Evolutionary conservation across 2,797 vertebrate species (phyloP).

Genomic region (Pseudochaenichthys georgianus): DNA sequence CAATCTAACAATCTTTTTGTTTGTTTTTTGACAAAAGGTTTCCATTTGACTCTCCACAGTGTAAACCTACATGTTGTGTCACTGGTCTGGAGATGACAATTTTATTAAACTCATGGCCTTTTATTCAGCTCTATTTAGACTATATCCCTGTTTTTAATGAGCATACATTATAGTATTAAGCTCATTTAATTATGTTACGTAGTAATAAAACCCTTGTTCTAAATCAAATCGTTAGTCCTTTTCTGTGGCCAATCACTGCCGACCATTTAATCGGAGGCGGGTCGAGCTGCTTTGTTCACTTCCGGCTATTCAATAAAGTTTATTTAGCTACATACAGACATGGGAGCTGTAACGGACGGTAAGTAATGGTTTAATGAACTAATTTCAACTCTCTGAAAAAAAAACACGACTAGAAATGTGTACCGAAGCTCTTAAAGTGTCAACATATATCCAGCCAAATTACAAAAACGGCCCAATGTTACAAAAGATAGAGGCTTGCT

Average conservation of each 20-base stretch:
- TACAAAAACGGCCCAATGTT: neutral
- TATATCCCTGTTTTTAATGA: neutral
- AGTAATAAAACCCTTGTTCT: neutral
- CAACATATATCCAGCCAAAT: rapidly evolving
- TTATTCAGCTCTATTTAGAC: neutral
- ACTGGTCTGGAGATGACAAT: neutral
- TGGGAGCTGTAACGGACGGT: constrained; percentile 88
- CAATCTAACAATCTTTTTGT: neutral
- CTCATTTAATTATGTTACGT: neutral
- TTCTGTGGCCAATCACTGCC: constrained; percentile 54
- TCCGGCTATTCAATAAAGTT: constrained; percentile 70
- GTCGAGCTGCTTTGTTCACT: constrained; percentile 14
- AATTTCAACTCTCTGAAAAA: neutral
- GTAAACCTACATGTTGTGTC: neutral
- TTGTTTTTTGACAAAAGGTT: neutral
- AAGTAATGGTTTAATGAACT: constrained; percentile 26
- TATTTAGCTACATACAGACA: constrained; percentile 41
- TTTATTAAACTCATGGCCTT: neutral
- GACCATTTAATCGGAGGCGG: constrained; percentile 30
- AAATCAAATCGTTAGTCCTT: neutral
- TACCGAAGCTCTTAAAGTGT: neutral
- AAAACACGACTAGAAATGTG: neutral
- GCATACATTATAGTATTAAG: neutral
- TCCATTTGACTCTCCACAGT: neutral
- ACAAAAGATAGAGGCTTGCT: neutral